Percentiles rank a stretch among this genome's conserved stretches.
Conservation (phyloP, 1,140 invertebrate species). For the Nilaparvata lugens region DNA sequence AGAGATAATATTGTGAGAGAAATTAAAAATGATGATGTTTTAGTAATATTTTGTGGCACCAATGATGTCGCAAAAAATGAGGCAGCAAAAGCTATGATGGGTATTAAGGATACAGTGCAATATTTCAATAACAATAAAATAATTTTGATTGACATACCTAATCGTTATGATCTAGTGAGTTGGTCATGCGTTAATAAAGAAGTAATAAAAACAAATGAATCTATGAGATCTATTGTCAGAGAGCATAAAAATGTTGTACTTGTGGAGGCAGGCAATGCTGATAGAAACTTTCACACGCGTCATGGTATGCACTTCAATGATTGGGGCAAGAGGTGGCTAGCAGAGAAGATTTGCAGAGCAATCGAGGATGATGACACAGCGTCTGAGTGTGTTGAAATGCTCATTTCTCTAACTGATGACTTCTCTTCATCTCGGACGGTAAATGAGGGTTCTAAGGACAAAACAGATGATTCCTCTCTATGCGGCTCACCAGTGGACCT, state of each 20-base stretch:
- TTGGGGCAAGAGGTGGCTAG: slow-evolving; percentile 9
- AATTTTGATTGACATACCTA: slow-evolving; percentile 5
- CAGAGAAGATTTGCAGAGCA: not conserved
- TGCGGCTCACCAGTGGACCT: no score
- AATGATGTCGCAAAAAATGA: not conserved
- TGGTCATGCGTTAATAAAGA: slow-evolving; percentile 13
- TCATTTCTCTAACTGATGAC: no score
- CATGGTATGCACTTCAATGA: slow-evolving; percentile 10
- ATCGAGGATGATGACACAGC: no score
- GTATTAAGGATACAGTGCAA: not conserved
- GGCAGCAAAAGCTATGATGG: not conserved
- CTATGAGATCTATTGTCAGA: not conserved
- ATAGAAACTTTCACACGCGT: slow-evolving; percentile 7
- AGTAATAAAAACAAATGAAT: slow-evolving; percentile 11
- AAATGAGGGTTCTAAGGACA: no score
- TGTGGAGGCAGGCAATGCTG: slow-evolving; percentile 5
- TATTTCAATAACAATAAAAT: slow-evolving; percentile 4
- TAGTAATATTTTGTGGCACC: not conserved
- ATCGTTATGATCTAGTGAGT: slow-evolving; percentile 4
- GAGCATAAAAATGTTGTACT: slow-evolving; percentile 4
- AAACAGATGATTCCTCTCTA: no score
- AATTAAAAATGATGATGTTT: not conserved
- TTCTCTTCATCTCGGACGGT: no score
- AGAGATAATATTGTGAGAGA: not conserved
- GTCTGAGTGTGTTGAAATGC: no score